Evolutionary conservation across 2,797 vertebrate species (phyloP).

Genomic region (Gallinago nigripennis): DNA sequence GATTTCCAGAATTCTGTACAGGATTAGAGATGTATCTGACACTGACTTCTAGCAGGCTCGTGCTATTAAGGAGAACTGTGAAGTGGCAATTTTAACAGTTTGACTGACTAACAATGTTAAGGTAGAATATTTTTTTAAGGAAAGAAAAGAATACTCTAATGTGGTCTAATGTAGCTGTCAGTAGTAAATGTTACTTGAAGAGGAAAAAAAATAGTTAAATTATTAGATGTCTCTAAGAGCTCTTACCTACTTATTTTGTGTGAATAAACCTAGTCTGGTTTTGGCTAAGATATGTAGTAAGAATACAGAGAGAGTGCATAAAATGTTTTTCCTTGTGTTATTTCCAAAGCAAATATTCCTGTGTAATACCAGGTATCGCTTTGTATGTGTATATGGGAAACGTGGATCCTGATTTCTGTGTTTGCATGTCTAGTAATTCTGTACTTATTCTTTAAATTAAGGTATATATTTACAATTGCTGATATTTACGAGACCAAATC

Average conservation of each 20-base stretch:
- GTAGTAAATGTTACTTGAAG: background rate
- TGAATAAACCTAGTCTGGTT: background rate
- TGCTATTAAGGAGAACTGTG: background rate
- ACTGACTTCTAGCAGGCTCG: background rate
- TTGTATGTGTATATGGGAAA: background rate
- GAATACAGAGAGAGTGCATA: background rate
- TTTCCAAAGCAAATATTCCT: background rate
- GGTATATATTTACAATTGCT: background rate
- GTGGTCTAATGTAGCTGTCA: background rate
- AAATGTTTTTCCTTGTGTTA: background rate
- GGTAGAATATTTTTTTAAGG: background rate
- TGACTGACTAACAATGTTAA: background rate
- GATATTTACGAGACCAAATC: background rate
- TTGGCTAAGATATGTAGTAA: background rate
- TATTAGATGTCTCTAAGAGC: background rate
- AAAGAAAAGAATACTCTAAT: background rate
- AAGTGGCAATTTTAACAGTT: background rate
- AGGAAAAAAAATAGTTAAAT: background rate
- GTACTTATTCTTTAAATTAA: background rate
- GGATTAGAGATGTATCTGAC: background rate
- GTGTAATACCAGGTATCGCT: background rate
- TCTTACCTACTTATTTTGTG: background rate
- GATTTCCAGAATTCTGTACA: background rate
- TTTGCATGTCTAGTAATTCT: background rate
- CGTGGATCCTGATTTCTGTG: background rate